phyloP scores from a whole-genome alignment of 30 jellyfish, hydroid and myxozoan species.

The Aurelia coerulea region DNA sequence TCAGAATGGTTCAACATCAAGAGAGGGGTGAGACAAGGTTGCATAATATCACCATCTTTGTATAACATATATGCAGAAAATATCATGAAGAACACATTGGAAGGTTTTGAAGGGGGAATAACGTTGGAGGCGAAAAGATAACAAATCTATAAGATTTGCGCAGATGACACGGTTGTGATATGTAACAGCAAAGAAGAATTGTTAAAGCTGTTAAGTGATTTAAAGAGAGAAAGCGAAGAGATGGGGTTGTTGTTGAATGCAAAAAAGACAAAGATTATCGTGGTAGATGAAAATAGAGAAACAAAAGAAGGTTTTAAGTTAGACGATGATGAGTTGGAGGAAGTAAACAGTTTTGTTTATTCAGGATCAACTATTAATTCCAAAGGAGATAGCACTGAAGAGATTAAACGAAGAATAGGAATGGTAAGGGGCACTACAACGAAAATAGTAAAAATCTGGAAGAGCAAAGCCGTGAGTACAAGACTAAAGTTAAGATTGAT shows the following conservation, averaged over 20 bases:
- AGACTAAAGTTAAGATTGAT: too few relatives aligned
- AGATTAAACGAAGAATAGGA: not conserved
- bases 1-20: not conserved
- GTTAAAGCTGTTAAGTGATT: not conserved
- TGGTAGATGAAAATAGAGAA: not conserved
- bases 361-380: not conserved
- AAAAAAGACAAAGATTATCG: not conserved
- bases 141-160: not conserved
- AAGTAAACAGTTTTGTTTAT: slow-evolving; percentile 7
- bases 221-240: not conserved
- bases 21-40: not conserved
- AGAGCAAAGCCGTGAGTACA: not conserved
- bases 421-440: not conserved
- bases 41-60: slow-evolving; percentile 13
- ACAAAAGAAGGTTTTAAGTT: not conserved
- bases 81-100: not conserved
- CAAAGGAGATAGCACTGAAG: not conserved
- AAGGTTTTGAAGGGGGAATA: not conserved
- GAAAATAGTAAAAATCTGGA: not conserved
- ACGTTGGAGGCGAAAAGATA: not conserved
- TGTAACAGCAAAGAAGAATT: not conserved
- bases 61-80: slow-evolving; percentile 6
- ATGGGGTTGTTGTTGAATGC: slow-evolving; percentile 5
- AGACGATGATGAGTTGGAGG: not conserved
- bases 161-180: slow-evolving; percentile 6